Base-by-base conservation (phyloP, 2,888 invertebrate species). In the Mimachlamys varia region DNA sequence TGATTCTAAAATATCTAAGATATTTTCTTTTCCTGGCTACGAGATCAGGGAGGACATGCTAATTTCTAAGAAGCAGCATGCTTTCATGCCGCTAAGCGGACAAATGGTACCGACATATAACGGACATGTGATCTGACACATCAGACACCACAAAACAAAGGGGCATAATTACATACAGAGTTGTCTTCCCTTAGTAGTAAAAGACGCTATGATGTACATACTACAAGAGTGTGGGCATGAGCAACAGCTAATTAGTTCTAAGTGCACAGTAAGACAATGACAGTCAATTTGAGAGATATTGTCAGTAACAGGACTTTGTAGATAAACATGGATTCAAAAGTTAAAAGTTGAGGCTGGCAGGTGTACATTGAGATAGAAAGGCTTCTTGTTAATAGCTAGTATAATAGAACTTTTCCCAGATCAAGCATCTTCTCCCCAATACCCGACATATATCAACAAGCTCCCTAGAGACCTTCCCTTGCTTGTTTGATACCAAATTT, bases 41-140 rank as follows among this genome's bases (percentile, higher is more conserved):
- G 76, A 76, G 76, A 76, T 76, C 76, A 76, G 90, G 89, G 90
- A 92, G 89, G 92, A 89, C 92, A 93, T 91, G 92, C 93, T 92
- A 89, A 89, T 89, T 90, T 90, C 92, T 90, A 93, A 88, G 90
- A 92, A 92, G 91, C 91, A 90, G 90, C 93, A 93, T 93, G 93
- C 93, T 90, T 91, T 91, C 93, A 93, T 93, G 92, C 93, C 91
- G 91, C 93, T 90, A 90, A 92, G 92, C 91, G 91, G 92, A 92
- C 92, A 76, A 76, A 76, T 76, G 76, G 76, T 76, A 76, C 76
- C 76, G 76, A 76, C 76, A 76, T 27, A 27, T 76, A 76, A 76
- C 76, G 76, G 76, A 76, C 76, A 76, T 76, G 76, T 76, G 76
- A 76, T 76, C 76, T 76, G 87, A 89, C 89, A 89, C 87, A 87